Base-by-base conservation (phyloP, 2,113 vertebrate genomes). In the Ceyx melanurus region DNA sequence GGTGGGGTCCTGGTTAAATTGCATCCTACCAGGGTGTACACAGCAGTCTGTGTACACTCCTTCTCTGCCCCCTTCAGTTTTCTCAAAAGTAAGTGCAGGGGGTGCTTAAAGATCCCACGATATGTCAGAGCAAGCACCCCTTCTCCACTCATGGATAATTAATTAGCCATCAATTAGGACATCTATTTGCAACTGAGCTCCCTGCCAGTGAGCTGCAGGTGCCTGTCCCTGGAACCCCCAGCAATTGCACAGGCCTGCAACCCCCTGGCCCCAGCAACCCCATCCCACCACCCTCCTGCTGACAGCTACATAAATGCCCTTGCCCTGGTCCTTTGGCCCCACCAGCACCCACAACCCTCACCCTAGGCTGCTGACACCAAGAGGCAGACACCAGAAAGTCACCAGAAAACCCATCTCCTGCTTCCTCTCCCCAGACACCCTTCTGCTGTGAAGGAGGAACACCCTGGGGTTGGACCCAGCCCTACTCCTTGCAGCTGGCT, bases 201-300 rank as follows among this genome's bases (percentile, higher is more conserved):
- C 42, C 21, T 3, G 1, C n/a, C 64, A 62, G 68, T 4, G 2
- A 17, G 28, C 79, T 90, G 76, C 62, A 58, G 37, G 46, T 87
- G 51, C 46, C 67, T 67, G 43, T 48, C 23, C 31, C 57, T 86
- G 17, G 40, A 14, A 51, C 3, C 14, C 31, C 48, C 21, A 53
- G 35, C 54, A 56, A 15, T 23, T 57, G 37, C 57, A 58, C 0
- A 0, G 11, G 21, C 22, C 37, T 68, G 26, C 50, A 83, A 22
- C 1, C 2, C 65, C 26, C 22, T 66, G 42, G 20, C 31, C 18
- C 43, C 65, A 70, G 17, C 13, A 37, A 20, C 11, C 14, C 31
- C 6, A 2, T 26, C 42, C 11, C 75, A 53, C 23, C 0, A 0
- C 8, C 8, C 13, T 50, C 21, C 53, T 67, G 21, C 28, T 19